Conservation (phyloP, 2,888 invertebrate species). For the Furcula furcula region DNA sequence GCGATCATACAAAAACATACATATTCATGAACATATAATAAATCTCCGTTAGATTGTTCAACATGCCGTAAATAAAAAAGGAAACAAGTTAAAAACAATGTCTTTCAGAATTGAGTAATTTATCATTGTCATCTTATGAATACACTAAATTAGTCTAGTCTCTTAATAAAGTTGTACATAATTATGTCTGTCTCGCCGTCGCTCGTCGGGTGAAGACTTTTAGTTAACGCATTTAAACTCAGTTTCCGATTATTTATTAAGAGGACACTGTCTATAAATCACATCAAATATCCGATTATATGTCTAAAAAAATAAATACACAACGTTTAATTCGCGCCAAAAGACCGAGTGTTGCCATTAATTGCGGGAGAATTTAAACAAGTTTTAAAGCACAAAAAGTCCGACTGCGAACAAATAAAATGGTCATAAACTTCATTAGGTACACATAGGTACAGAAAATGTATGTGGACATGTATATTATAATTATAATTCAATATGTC, state of each 20-base stretch:
- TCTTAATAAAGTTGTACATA: neutral
- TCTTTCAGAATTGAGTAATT: conserved; percentile 11
- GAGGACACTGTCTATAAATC: neutral
- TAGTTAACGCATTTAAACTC: neutral
- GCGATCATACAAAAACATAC: conserved; percentile 23
- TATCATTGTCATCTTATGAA: conserved; percentile 15
- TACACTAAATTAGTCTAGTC: conserved; percentile 11
- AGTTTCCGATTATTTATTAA: neutral
- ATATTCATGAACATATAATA: conserved; percentile 23
- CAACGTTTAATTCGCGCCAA: conserved; percentile 13
- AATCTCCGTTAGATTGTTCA: conserved; percentile 14
- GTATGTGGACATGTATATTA: too few species aligned
- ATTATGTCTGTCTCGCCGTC: neutral
- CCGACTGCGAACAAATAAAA: too few species aligned
- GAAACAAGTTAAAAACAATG: conserved; percentile 14
- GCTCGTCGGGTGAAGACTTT: too few species aligned
- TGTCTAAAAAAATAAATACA: conserved; percentile 1
- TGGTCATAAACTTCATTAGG: too few species aligned
- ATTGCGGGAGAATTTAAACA: conserved; percentile 7
- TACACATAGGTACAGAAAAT: too few species aligned
- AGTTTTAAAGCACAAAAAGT: too few species aligned
- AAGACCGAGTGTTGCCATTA: conserved; percentile 8
- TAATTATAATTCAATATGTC: too few species aligned
- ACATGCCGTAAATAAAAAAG: conserved; percentile 6
- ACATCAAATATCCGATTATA: neutral